Evolutionary conservation across 2,888 invertebrate genomes (phyloP).

Genomic region (Lepidocyrtoides sp.): DNA sequence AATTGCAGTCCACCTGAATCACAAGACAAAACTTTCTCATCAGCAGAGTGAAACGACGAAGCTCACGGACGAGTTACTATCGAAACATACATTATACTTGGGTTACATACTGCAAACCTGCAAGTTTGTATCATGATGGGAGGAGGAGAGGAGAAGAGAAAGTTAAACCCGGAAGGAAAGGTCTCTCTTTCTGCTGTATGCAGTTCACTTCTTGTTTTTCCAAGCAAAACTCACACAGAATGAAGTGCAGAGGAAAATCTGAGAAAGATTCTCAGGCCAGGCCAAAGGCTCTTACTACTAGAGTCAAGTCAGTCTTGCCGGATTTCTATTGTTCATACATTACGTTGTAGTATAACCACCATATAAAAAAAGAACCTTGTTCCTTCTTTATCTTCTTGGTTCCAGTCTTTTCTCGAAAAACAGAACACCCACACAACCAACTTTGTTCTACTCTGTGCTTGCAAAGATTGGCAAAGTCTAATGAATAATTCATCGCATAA

Average conservation of each 20-base stretch:
- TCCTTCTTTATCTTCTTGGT: too few species aligned
- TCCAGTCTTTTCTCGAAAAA: conserved; percentile 35
- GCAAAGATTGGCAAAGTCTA: conserved; percentile 73
- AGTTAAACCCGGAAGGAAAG: conserved; percentile 5
- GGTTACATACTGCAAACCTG: not conserved
- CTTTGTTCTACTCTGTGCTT: not conserved
- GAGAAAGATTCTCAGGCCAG: not conserved
- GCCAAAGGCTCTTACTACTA: not conserved
- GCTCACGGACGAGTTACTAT: not conserved
- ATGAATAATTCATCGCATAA: conserved; percentile 84
- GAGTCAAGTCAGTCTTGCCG: not conserved
- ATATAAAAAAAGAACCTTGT: too few species aligned
- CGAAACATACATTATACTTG: not conserved
- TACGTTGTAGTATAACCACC: too few species aligned
- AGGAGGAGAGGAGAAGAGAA: not conserved
- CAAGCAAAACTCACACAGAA: not conserved
- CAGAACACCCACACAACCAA: conserved; percentile 44
- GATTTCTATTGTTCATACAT: not conserved
- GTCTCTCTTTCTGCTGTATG: not conserved
- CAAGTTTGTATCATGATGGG: not conserved
- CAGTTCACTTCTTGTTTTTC: not conserved
- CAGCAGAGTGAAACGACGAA: not conserved
- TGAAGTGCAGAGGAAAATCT: not conserved
- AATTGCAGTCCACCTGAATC: not conserved
- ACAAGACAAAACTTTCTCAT: not conserved